phyloP scores from a whole-genome alignment of 1,140 invertebrate species.

The Saccostrea glomerata region DNA sequence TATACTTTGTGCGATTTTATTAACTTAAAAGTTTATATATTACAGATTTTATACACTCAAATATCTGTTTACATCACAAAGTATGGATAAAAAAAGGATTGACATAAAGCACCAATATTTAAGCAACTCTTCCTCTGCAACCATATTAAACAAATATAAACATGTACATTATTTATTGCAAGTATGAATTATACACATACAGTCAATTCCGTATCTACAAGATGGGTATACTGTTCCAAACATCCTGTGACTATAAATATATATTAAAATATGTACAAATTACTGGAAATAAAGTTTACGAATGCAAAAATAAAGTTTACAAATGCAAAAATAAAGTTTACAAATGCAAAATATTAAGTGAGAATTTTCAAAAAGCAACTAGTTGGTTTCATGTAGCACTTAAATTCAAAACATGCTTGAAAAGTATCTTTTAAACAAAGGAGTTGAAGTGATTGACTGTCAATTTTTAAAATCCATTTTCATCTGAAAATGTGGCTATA shows the following conservation, averaged over 20 bases:
- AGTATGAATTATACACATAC: background rate
- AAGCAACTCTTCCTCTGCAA: background rate
- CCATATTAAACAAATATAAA: background rate
- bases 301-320: background rate
- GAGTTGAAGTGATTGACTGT: too few relatives aligned
- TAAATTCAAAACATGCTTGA: background rate
- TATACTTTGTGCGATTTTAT: too few relatives aligned
- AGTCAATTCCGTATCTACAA: background rate
- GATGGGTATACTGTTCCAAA: background rate
- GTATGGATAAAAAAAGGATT: too few relatives aligned
- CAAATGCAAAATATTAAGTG: background rate
- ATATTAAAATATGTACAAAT: background rate
- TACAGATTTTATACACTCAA: too few relatives aligned
- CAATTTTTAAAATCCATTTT: too few relatives aligned
- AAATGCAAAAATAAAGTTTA: background rate
- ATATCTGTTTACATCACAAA: too few relatives aligned
- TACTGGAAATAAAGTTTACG: background rate
- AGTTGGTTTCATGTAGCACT: background rate
- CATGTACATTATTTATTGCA: background rate
- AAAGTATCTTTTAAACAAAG: background rate
- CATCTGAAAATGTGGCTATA: too few relatives aligned
- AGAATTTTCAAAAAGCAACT: background rate
- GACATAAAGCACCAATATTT: background rate
- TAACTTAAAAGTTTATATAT: too few relatives aligned
- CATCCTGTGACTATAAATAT: background rate